A percentile compares a stretch with the other conserved stretches of the same genome.
Conservation (phyloP, 2,888 invertebrate species). For the Encarsia formosa region DNA sequence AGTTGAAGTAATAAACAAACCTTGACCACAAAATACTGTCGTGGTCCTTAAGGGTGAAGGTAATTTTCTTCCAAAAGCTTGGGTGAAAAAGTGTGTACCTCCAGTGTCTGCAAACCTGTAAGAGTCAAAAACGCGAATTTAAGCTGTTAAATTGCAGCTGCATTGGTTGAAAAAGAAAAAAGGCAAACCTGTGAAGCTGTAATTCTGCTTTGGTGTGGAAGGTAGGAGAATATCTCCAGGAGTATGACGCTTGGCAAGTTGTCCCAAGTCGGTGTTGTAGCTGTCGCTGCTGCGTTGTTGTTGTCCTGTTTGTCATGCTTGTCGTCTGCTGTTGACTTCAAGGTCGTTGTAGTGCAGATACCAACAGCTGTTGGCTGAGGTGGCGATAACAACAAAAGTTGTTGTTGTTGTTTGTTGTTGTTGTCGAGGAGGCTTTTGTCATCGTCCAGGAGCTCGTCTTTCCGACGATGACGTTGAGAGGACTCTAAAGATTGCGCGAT, state of each 20-base stretch:
- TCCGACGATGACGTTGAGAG: too few species aligned
- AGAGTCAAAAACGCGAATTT: conserved; percentile 16
- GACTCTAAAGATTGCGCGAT: too few species aligned
- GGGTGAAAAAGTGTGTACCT: conserved; percentile 53
- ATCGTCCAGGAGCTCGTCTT: too few species aligned
- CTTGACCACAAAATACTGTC: conserved; percentile 46
- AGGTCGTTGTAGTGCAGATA: conserved; percentile 8
- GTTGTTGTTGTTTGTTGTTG: neutral
- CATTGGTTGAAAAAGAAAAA: conserved; percentile 3
- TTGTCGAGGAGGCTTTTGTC: too few species aligned
- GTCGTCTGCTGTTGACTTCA: conserved; percentile 6
- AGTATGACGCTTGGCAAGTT: conserved; percentile 51
- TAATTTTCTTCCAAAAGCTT: conserved; percentile 51
- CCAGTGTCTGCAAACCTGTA: conserved; percentile 56
- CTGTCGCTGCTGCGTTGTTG: neutral
- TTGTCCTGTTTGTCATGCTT: conserved; percentile 6
- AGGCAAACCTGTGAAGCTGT: conserved; percentile 45
- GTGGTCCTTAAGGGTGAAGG: conserved; percentile 46
- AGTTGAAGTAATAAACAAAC: conserved; percentile 28
- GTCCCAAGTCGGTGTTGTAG: conserved; percentile 41
- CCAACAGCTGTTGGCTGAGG: conserved; percentile 13
- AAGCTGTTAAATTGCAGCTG: conserved; percentile 10
- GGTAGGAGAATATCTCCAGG: conserved; percentile 50
- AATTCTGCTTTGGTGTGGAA: conserved; percentile 44
- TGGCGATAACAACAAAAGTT: too few species aligned